A percentile compares a stretch with the other conserved stretches of the same genome.
These are phyloP conservation scores for Clinocottus analis DNA, from an alignment of 2,113 vertebrate genomes.

Conservation along the genomic window DNA sequence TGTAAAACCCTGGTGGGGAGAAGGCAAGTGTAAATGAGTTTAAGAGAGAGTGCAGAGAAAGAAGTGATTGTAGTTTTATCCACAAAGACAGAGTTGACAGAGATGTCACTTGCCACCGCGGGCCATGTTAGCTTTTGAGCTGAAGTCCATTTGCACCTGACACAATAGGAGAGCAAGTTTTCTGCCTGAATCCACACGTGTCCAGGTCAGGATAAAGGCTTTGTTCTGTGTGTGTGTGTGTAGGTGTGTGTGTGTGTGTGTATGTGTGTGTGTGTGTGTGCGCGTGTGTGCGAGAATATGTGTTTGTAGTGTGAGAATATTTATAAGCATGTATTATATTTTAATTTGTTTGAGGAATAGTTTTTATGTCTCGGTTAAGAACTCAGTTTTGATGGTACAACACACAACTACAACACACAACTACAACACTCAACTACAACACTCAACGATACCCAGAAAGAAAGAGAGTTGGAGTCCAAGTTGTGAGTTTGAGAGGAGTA, in stretches of 20 bases:
- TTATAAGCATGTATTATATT: conserved; percentile 18
- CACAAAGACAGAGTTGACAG: conserved; percentile 62
- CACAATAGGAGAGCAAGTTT: conserved; percentile 53
- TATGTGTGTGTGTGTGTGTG: background rate
- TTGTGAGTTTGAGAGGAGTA: conserved; percentile 71
- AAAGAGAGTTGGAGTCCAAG: conserved; percentile 55
- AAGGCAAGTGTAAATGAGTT: conserved; percentile 80
- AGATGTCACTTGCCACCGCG: conserved; percentile 61
- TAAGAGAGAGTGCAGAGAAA: conserved; percentile 44
- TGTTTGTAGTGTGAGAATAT: conserved; percentile 17
- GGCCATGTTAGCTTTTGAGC: conserved; percentile 54
- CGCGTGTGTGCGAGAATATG: conserved; percentile 10
- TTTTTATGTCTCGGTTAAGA: conserved; percentile 18
- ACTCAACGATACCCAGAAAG: conserved; percentile 45
- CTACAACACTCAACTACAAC: conserved; percentile 38
- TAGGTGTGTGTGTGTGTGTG: conserved; percentile 9
- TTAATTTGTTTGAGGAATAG: conserved; percentile 27
- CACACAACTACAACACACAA: conserved; percentile 38
- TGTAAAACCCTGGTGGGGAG: conserved; percentile 72
- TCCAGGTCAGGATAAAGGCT: conserved; percentile 11
- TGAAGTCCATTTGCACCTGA: conserved; percentile 77
- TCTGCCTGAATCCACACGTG: conserved; percentile 58
- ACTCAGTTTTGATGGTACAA: conserved; percentile 34
- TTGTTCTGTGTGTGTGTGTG: background rate
- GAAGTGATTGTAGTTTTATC: conserved; percentile 67